Evolutionary conservation across 2,113 vertebrate genomes (phyloP).

Genomic region (Columba janthina): DNA sequence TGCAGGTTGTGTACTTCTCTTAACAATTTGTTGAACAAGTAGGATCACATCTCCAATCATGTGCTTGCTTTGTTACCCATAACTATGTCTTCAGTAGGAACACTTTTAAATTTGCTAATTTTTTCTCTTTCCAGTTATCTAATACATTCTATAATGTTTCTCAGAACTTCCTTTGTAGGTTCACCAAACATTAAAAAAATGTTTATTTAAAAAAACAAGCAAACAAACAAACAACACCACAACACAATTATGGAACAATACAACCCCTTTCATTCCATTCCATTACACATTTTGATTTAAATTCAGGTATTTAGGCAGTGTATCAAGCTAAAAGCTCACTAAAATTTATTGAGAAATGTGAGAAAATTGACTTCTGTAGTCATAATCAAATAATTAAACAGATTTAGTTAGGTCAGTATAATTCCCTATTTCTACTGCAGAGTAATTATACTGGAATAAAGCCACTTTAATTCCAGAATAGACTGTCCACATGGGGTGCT

Average conservation of each 20-base stretch:
- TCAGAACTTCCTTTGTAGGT: neutral
- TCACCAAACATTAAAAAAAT: neutral
- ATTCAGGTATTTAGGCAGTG: neutral
- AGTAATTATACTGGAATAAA: slow-evolving; percentile 40
- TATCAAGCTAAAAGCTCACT: neutral
- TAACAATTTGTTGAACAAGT: neutral
- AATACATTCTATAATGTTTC: neutral
- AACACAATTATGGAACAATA: neutral
- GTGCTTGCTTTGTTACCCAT: neutral
- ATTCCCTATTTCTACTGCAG: neutral
- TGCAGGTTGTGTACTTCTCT: neutral
- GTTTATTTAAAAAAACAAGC: neutral
- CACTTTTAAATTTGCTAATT: neutral
- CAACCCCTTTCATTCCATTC: neutral
- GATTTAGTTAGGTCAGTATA: slow-evolving; percentile 2
- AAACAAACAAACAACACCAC: too few relatives aligned
- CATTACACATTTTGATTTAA: neutral
- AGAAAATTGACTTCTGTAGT: slow-evolving; percentile 1
- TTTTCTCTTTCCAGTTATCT: neutral
- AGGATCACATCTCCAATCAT: neutral
- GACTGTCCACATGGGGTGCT: slow-evolving; percentile 14
- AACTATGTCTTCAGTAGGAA: neutral
- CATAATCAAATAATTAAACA: slow-evolving; percentile 21
- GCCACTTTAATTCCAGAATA: slow-evolving; percentile 20
- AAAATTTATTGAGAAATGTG: neutral